Evolutionary conservation across 2,113 vertebrate species (phyloP), one percentile per base, ranked within the genome.

Genomic region (Brachyistius frenatus): DNA sequence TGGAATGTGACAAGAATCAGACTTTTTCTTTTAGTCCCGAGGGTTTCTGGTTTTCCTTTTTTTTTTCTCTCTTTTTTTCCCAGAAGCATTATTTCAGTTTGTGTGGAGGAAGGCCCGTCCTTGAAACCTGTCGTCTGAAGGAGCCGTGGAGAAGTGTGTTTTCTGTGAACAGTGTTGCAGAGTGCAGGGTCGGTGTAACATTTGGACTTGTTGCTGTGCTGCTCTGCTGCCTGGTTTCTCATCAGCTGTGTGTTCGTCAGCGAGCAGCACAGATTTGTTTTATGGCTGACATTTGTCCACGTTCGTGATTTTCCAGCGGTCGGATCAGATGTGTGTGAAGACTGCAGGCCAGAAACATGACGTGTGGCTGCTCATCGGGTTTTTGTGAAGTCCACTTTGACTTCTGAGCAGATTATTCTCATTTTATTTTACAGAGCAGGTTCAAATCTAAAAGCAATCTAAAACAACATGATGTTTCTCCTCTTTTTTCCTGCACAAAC

Each of bases 1-100:
- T 87, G 85, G 85, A 90, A 88, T 85, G 86, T 84, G 89, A 86
- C 86, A 86, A 81, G 81, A 88, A 76, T 88, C 81, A 69, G 81
- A 74, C 16, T 61, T 83, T 84, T 68, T 57, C 52, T 80, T 66
- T 70, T 5, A 55, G 50, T 55, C 78, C 57, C 2, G 8, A 0
- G 72, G 85, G 46, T 66, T 72, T 73, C 23, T 23, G 23, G 1
- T 69, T 58, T 49, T 53, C n/a, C 9, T 53, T 15, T 63, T 2
- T 32, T 36, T 44, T 30, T 41, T 9, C 16, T 36, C 35, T 11
- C 14, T 44, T 30, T 52, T 23, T 32, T 31, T 60, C 9, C 39
- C 15, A 15, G 3, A 53, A 33, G 62, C 68, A 47, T 62, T 74
- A 2, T 73, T 46, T 55, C 0, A 57, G 52, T 73, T 30, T 47